Evolutionary conservation across 2,797 vertebrate species (phyloP), one percentile per base, ranked within the genome.

Genomic region (Sus cebifrons): DNA sequence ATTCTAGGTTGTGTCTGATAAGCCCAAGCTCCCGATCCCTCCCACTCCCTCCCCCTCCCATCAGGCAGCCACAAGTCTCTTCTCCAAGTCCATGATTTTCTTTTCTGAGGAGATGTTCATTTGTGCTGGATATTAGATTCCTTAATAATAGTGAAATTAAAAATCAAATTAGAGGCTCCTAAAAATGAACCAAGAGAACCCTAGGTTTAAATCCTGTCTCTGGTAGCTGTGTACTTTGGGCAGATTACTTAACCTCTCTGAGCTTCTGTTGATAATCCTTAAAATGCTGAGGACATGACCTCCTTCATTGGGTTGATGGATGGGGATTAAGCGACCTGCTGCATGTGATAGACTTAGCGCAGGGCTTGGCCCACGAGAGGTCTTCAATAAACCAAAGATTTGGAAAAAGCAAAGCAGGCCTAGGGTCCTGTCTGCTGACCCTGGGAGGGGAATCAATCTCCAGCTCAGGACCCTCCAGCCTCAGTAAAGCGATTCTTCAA

Each of bases 101-200:
- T 32, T 32, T 32, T 32, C 32, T 32, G 32, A 32, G 32, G 32
- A 32, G 32, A 32, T 32, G 32, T 32, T 32, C 32, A 32, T 32
- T 32, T 32, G 32, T 32, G 32, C 32, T 32, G 32, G 32, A 32
- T 32, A 32, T 32, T 32, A 32, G 32, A 32, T 32, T 32, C 32
- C 32, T 32, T 67, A 93, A 62, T 36, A 86, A 91, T 17, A 77
- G 68, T 83, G 62, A 79, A 92, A 92, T 85, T 81, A 65, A 92
- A 96, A 91, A 11, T 0, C 18, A 89, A 82, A 56, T 62, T 17
- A 73, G 17, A 86, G 60, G 6, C 29, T 68, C 84, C 81, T 32
- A 44, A 86, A 82, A 89, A 62, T 49, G 52, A 89, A 70, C 29
- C 40, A 74, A 79, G 85, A 65, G 68, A 62, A 23, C 27, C 2